phyloP scores from a whole-genome alignment of 2,888 invertebrate species.

The Temnothorax rugatulus region DNA sequence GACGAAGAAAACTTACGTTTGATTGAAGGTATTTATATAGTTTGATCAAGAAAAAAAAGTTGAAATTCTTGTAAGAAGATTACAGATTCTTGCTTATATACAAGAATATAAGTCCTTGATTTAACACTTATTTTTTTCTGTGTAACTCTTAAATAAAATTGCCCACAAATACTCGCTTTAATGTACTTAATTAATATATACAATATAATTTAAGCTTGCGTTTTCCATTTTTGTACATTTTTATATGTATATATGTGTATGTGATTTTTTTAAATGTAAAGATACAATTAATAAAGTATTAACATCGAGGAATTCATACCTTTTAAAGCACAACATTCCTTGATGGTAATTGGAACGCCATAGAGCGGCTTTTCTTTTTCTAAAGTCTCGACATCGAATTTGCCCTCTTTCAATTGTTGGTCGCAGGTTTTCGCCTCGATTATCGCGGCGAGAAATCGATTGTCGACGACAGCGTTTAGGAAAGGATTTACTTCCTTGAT shows the following conservation, averaged over 20 bases:
- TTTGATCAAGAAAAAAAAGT: too few relatives aligned
- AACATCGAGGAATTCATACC: slow-evolving; percentile 86
- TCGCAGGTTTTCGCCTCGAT: slow-evolving; percentile 92
- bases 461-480: slow-evolving; percentile 93
- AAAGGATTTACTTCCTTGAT: slow-evolving; percentile 93
- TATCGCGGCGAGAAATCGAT: slow-evolving; percentile 92
- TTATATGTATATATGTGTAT: background rate
- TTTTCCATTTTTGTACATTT: background rate
- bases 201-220: background rate
- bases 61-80: too few relatives aligned
- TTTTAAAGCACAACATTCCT: slow-evolving; percentile 93
- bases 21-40: too few relatives aligned
- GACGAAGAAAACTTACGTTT: too few relatives aligned
- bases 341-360: slow-evolving; percentile 95
- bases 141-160: background rate
- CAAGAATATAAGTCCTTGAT: too few relatives aligned
- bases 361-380: slow-evolving; percentile 91
- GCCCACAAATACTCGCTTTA: background rate
- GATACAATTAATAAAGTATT: background rate
- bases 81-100: too few relatives aligned
- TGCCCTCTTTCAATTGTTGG: slow-evolving; percentile 88
- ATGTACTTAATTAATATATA: background rate
- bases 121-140: too few relatives aligned
- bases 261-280: background rate
- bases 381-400: slow-evolving; percentile 88